Evolutionary conservation across 2,113 vertebrate species (phyloP).

Genomic region (Neofelis nebulosa): DNA sequence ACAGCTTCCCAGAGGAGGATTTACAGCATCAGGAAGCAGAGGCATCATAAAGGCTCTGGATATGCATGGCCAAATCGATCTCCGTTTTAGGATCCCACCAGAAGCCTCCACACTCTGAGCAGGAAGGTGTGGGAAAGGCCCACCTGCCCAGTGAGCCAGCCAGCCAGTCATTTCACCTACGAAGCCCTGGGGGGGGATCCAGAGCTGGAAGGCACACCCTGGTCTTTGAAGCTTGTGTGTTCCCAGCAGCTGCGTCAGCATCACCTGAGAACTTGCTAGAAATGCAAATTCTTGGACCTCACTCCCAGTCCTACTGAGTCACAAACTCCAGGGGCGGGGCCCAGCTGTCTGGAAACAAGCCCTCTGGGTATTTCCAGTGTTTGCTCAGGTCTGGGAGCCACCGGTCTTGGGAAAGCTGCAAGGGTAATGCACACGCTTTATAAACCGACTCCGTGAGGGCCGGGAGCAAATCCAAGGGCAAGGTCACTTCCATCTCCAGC

Average conservation of each 20-base stretch:
- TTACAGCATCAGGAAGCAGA: neutral
- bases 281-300: neutral
- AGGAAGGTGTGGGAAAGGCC: accelerated
- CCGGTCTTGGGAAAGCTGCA: neutral
- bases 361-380: neutral
- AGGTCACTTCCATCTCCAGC: neutral
- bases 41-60: neutral
- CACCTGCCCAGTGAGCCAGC: neutral
- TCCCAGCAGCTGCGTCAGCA: neutral
- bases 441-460: neutral
- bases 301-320: neutral
- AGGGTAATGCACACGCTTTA: neutral
- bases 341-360: neutral
- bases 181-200: no score
- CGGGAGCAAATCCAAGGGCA: neutral
- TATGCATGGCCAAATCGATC: neutral
- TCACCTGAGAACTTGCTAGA: neutral
- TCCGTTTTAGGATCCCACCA: neutral
- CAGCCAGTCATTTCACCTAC: neutral
- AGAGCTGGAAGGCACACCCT: neutral
- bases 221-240: neutral
- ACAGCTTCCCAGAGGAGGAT: neutral
- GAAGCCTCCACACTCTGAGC: neutral
- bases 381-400: neutral
- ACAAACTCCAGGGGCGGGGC: neutral